Conservation (phyloP, 2,113 vertebrate species). For the Penelope pileata region DNA sequence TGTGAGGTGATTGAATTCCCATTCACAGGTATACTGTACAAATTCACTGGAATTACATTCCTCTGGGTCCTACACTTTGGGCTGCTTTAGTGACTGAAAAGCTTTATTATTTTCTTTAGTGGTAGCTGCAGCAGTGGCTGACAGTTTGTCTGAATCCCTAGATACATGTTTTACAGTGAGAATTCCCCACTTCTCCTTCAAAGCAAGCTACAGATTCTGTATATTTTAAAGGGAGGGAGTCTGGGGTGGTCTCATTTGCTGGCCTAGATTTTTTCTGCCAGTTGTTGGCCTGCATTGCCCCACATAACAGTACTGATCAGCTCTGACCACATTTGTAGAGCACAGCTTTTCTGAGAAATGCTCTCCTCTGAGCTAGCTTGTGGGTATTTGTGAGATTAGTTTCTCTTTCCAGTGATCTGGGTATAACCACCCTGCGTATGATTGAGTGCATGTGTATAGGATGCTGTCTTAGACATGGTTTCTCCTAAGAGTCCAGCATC, state of each 20-base stretch:
- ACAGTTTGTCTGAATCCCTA: background rate
- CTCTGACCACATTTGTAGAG: background rate
- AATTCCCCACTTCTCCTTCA: background rate
- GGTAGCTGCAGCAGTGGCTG: background rate
- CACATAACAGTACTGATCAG: background rate
- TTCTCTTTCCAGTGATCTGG: background rate
- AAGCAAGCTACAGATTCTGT: background rate
- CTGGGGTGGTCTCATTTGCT: background rate
- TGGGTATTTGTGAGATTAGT: background rate
- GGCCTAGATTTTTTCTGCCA: background rate
- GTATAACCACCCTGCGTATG: background rate
- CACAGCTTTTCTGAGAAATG: background rate
- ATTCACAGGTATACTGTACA: background rate
- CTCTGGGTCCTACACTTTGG: background rate
- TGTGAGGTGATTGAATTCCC: background rate
- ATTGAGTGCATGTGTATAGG: background rate
- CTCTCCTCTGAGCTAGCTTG: background rate
- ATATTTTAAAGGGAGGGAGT: background rate
- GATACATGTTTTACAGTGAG: background rate
- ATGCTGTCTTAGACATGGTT: background rate
- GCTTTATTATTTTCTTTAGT: background rate
- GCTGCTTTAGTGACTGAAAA: background rate
- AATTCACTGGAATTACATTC: background rate
- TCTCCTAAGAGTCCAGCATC: background rate
- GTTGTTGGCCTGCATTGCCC: background rate